A percentile compares a stretch with the other conserved stretches of the same genome.
Evolutionary conservation across 2,113 vertebrate species (phyloP).

Genomic region (Nesospiza acunhae): DNA sequence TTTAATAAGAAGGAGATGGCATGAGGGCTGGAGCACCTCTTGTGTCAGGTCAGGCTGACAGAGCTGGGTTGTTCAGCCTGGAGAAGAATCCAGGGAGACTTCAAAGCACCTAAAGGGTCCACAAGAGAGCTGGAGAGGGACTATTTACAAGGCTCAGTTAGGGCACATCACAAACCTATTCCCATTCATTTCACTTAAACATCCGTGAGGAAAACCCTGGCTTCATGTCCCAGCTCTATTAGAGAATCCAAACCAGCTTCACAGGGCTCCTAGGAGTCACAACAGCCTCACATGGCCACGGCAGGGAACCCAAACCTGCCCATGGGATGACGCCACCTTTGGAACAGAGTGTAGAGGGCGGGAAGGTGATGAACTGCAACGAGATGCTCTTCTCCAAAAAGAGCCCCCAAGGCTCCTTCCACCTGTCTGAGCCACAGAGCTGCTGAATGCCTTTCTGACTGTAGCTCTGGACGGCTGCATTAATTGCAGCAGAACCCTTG

Average conservation of each 20-base stretch:
- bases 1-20: neutral
- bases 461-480: neutral
- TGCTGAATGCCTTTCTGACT: neutral
- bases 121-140: neutral
- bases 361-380: neutral
- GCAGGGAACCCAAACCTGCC: neutral
- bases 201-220: neutral
- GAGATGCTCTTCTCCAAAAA: neutral
- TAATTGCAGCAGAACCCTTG: neutral
- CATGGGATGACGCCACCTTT: neutral
- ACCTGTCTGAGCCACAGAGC: neutral
- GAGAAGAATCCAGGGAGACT: neutral
- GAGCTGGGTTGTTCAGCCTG: neutral
- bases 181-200: neutral
- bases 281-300: neutral
- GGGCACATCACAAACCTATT: neutral
- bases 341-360: accelerated
- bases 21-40: neutral
- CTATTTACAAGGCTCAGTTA: neutral
- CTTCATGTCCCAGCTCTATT: accelerated
- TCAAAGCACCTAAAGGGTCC: neutral
- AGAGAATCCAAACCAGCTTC: neutral
- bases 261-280: neutral
- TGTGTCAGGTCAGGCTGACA: neutral
- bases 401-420: neutral